These are phyloP conservation scores for Desoria tigrina DNA, from an alignment of 2,888 invertebrate species.

Conservation along the genomic window DNA sequence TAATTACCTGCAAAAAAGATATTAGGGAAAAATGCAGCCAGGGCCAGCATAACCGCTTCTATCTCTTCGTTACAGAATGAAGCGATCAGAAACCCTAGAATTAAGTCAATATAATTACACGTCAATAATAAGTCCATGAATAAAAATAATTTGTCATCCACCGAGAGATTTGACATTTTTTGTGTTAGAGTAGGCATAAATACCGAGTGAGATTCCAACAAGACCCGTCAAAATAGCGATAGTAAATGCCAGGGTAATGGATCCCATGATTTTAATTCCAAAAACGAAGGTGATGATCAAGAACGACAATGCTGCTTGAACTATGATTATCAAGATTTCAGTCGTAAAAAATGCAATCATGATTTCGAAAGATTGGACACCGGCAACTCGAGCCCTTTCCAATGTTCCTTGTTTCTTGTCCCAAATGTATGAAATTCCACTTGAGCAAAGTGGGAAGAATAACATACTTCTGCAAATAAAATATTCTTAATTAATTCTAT, in stretches of 20 bases:
- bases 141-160: too few species aligned
- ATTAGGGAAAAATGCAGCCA: slow-evolving; percentile 44
- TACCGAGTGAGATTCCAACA: slow-evolving; percentile 35
- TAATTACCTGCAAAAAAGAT: slow-evolving; percentile 36
- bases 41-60: slow-evolving; percentile 75
- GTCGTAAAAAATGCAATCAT: slow-evolving; percentile 37
- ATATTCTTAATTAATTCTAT: too few species aligned
- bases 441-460: slow-evolving; percentile 39
- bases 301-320: slow-evolving; percentile 37
- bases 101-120: too few species aligned
- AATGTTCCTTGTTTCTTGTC: slow-evolving; percentile 39
- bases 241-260: slow-evolving; percentile 20
- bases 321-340: slow-evolving; percentile 30
- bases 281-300: slow-evolving; percentile 38
- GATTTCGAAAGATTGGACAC: slow-evolving; percentile 38
- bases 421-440: slow-evolving; percentile 36
- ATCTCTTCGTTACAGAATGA: slow-evolving; percentile 87
- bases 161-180: too few species aligned
- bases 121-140: slow-evolving; percentile 33
- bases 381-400: slow-evolving; percentile 34
- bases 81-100: slow-evolving; percentile 79
- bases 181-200: too few species aligned
- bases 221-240: slow-evolving; percentile 31
- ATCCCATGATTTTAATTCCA: slow-evolving; percentile 35
- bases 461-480: slow-evolving; percentile 18